Evolutionary conservation across 2,888 invertebrate species (phyloP).

Genomic region (Temnothorax unifasciatus): DNA sequence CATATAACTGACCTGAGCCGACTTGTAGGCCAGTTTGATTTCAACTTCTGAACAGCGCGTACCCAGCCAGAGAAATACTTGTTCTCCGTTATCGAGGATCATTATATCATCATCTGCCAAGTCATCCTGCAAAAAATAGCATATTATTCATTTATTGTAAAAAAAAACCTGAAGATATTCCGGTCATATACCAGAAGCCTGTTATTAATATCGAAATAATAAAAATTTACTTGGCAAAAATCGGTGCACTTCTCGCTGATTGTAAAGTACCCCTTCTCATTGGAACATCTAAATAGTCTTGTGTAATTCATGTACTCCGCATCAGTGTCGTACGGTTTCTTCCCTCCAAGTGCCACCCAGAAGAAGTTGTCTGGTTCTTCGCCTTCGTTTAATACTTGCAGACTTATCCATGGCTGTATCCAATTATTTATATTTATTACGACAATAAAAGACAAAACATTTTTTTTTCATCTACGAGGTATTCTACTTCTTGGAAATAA

Average conservation of each 20-base stretch:
- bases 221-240: slow-evolving; percentile 94
- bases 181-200: not conserved
- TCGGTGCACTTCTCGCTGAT: slow-evolving; percentile 99
- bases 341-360: slow-evolving; percentile 98
- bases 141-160: not conserved
- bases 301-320: slow-evolving; percentile 97
- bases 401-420: slow-evolving; percentile 87
- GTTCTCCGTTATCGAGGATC: slow-evolving; percentile 99
- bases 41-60: slow-evolving; percentile 99
- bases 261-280: slow-evolving; percentile 99
- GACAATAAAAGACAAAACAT: slow-evolving; percentile 6
- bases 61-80: slow-evolving; percentile 99
- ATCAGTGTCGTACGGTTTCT: slow-evolving; percentile 95
- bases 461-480: not conserved
- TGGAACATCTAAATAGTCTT: slow-evolving; percentile 98
- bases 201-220: slow-evolving; percentile 4
- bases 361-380: slow-evolving; percentile 99
- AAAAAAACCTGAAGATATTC: not conserved
- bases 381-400: slow-evolving; percentile 95
- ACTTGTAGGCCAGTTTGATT: slow-evolving; percentile 99
- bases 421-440: slow-evolving; percentile 33
- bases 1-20: slow-evolving; percentile 93
- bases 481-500: not conserved
- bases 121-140: slow-evolving; percentile 92
- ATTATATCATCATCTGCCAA: slow-evolving; percentile 99